Percentiles rank a stretch among this genome's conserved stretches.
Conservation (phyloP, 2,113 vertebrate species). For the Trogon melanurus region DNA sequence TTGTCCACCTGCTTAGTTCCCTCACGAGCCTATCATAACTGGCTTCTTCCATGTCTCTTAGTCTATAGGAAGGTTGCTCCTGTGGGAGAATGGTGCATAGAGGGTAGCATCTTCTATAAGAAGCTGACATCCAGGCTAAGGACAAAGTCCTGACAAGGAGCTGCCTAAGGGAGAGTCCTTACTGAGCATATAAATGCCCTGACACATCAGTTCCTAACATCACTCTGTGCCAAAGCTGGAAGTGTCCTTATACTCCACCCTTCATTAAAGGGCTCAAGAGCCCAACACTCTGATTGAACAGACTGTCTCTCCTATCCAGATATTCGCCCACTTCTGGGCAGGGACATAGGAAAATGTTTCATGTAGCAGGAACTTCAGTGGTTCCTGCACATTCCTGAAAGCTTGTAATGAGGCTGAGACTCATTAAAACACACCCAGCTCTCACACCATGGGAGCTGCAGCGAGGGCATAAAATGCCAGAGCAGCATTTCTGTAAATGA, state of each 20-base stretch:
- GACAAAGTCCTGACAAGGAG: background rate
- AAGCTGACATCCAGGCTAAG: background rate
- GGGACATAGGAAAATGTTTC: conserved; percentile 53
- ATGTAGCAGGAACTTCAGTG: background rate
- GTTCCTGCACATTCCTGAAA: conserved; percentile 44
- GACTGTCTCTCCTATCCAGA: conserved; percentile 26
- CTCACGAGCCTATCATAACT: background rate
- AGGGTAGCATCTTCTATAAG: background rate
- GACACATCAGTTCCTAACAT: background rate
- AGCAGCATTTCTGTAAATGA: background rate
- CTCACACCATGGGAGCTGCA: background rate
- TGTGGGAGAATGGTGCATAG: background rate
- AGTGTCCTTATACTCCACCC: conserved; percentile 18
- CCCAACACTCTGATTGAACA: background rate
- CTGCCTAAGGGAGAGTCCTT: background rate
- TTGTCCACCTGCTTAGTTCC: background rate
- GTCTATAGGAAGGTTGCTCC: background rate
- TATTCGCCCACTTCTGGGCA: conserved; percentile 59
- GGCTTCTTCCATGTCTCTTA: background rate
- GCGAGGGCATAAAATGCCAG: conserved; percentile 31
- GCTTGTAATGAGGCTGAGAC: conserved; percentile 34
- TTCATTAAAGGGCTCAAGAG: background rate
- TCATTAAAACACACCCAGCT: conserved; percentile 54
- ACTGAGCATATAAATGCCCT: background rate
- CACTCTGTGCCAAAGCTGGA: background rate